Base-by-base conservation (phyloP, 2,888 invertebrate genomes). In the Eilema depressum region DNA sequence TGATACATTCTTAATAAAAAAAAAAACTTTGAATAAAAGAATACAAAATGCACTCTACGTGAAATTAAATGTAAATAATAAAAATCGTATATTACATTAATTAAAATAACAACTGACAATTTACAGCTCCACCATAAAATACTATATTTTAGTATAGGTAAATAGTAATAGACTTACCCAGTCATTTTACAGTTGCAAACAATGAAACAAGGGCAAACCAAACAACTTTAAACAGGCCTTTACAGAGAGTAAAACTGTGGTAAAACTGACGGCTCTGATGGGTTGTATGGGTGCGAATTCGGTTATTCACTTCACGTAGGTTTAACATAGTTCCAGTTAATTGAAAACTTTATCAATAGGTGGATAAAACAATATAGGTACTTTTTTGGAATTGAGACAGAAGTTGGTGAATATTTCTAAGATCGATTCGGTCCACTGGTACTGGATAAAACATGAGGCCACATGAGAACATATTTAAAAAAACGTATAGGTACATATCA, bases 301-400 rank as follows among this genome's bases (percentile, higher is more conserved):
- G 83, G 81, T 81, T 82, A 81, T 72, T 84, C 81, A 74, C 76
- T 82, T 80, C 56, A 70, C n/a, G 70, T 74, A 75, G 12, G 12
- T 37, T 7, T 28, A 74, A 82, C 81, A 85, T 84, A 83, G 79
- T 83, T 82, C 76, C 72, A 79, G 83, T 76, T 69, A 70, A 73
- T 79, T 62, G 14, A 12, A 25, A 37, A 62, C 23, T 23, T 25
- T 25, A 14, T n/a, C 33, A 62, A 62, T 33, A 33, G 61, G 33
- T 47, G 47, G 47, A 7, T 47, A 47, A 20, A 20, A 47, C 41
- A 41, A 41, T 17, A 17, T 41, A n/a, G n/a, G n/a, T n/a, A 17
- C 41, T 12, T 20, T 20, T 47, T 47, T 47, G 47, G 47, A 20
- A 47, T 47, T 47, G 20, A 7, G 1, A 47, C 20, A 14, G 2